A percentile compares a stretch with the other conserved stretches of the same genome.
These are phyloP conservation scores for Lysiphlebus fabarum DNA, from an alignment of 1,140 invertebrate species.

Conservation along the genomic window DNA sequence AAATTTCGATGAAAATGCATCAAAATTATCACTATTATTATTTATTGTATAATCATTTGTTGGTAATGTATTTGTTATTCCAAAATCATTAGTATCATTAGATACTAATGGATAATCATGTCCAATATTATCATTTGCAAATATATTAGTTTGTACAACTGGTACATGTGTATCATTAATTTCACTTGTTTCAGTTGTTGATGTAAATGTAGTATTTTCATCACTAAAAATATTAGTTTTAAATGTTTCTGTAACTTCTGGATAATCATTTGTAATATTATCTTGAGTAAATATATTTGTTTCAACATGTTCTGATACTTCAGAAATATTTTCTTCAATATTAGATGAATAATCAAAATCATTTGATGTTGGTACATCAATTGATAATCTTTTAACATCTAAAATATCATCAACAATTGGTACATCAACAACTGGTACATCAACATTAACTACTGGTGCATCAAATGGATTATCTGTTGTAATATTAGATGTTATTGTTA, in stretches of 20 bases:
- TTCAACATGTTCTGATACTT: not conserved
- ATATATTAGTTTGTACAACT: constrained; percentile 24
- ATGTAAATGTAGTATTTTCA: constrained; percentile 17
- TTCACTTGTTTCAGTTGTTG: not conserved
- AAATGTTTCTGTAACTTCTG: constrained; percentile 1
- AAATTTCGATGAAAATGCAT: constrained; percentile 84
- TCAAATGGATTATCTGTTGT: constrained; percentile 41
- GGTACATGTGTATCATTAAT: constrained; percentile 2
- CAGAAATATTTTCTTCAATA: not conserved
- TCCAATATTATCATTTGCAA: constrained; percentile 39
- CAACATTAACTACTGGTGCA: constrained; percentile 21
- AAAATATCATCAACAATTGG: constrained; percentile 15
- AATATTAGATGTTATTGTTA: constrained; percentile 21
- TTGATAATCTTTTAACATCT: constrained; percentile 35
- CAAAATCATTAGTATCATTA: constrained; percentile 2
- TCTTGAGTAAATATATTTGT: not conserved
- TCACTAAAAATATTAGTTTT: constrained; percentile 16
- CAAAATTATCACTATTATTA: constrained; percentile 64
- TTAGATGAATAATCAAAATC: constrained; percentile 17
- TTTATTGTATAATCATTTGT: constrained; percentile 52
- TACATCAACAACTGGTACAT: constrained; percentile 26
- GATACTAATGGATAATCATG: constrained; percentile 36
- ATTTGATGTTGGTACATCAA: constrained; percentile 31
- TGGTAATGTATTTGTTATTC: too few species aligned
- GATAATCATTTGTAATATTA: constrained; percentile 14